Percentiles rank a stretch among this genome's conserved stretches.
phyloP scores from a whole-genome alignment of 2,888 invertebrate species.

The Papilio elwesi region DNA sequence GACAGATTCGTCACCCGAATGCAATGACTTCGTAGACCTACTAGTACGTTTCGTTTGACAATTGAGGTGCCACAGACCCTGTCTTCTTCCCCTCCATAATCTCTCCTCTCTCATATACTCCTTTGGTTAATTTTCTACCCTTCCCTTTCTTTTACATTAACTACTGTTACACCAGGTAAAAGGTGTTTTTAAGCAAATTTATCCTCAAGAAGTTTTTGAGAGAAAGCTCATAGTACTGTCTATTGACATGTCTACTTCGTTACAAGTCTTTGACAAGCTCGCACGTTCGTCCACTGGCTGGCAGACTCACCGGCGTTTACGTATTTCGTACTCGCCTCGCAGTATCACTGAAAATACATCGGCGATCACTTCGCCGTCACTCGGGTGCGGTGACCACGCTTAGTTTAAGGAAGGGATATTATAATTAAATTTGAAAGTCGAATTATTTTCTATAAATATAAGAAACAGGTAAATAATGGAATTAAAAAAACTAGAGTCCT shows the following conservation, averaged over 20 bases:
- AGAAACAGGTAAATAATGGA: too few species aligned
- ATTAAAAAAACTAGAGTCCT: too few species aligned
- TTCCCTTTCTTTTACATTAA: background rate
- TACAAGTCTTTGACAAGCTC: slow-evolving; percentile 56
- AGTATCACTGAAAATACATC: slow-evolving; percentile 76
- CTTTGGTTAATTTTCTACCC: too few species aligned
- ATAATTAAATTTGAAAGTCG: too few species aligned
- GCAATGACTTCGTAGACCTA: too few species aligned
- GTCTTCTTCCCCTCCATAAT: too few species aligned
- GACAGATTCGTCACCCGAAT: too few species aligned
- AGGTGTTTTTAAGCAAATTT: background rate
- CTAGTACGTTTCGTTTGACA: too few species aligned
- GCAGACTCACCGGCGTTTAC: slow-evolving; percentile 81
- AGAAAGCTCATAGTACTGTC: slow-evolving; percentile 6
- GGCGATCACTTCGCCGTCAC: slow-evolving; percentile 50
- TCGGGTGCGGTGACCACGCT: slow-evolving; percentile 29
- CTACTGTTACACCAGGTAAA: too few species aligned
- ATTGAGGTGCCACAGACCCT: too few species aligned
- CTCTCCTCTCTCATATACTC: too few species aligned
- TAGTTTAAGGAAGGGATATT: background rate
- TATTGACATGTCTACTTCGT: background rate
- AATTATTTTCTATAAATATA: too few species aligned
- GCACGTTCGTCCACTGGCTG: slow-evolving; percentile 65
- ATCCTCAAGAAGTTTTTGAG: background rate
- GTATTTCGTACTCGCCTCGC: slow-evolving; percentile 68